Percentiles rank a stretch among this genome's conserved stretches.
Conservation (phyloP, 2,797 vertebrate species). For the Enteromius argenteus region DNA sequence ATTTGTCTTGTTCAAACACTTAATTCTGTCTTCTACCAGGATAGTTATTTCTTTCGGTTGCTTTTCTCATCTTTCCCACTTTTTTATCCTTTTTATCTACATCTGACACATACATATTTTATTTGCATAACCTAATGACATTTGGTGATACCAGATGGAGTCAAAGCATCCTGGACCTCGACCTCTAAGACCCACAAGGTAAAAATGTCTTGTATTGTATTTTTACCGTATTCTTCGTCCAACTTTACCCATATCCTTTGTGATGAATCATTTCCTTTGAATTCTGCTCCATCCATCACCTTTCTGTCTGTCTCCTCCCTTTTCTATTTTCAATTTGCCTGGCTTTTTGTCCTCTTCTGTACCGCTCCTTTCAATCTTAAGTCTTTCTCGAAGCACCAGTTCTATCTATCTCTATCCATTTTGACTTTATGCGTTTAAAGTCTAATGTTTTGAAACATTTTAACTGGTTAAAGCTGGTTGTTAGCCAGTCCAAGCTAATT, state of each 20-base stretch:
- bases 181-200: constrained; percentile 50
- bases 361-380: background rate
- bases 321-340: background rate
- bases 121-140: constrained; percentile 7
- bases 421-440: background rate
- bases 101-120: constrained; percentile 7
- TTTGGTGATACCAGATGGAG: constrained; percentile 45
- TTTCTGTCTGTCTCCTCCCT: background rate
- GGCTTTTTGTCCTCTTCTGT: background rate
- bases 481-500: background rate
- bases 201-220: constrained; percentile 11
- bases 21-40: background rate
- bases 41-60: background rate
- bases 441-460: background rate
- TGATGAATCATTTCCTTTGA: background rate
- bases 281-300: background rate
- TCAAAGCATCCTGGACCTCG: constrained; percentile 43
- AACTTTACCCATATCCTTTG: background rate
- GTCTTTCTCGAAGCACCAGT: background rate
- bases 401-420: background rate
- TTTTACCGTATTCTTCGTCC: background rate
- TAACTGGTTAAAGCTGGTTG: background rate
- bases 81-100: background rate
- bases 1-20: background rate
- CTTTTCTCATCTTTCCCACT: background rate